Percentiles rank a stretch among this genome's conserved stretches.
phyloP scores from a whole-genome alignment of 2,797 vertebrate species.

The Karalla daura region DNA sequence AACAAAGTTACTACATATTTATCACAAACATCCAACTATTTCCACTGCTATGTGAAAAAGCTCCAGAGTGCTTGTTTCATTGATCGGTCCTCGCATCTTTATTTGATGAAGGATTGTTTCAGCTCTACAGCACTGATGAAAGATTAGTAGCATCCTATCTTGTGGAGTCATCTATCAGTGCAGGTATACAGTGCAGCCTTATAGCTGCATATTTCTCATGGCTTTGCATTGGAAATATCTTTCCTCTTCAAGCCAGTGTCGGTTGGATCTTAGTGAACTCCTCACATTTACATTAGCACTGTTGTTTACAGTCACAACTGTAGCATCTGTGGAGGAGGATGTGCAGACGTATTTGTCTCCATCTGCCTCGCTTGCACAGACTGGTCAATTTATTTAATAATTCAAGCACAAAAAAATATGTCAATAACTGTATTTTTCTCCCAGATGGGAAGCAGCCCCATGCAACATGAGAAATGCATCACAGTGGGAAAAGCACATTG shows the following conservation, averaged over 20 bases:
- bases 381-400: constrained; percentile 60
- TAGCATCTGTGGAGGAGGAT: constrained; percentile 40
- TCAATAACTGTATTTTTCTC: constrained; percentile 54
- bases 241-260: no score
- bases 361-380: constrained; percentile 16
- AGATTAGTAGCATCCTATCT: neutral
- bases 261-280: neutral
- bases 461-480: constrained; percentile 34
- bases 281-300: constrained; percentile 34
- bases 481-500: constrained; percentile 15
- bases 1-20: no score
- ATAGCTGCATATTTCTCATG: constrained; percentile 11
- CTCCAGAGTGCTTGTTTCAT: no score
- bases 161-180: neutral
- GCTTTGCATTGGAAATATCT: neutral
- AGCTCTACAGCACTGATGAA: neutral
- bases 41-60: no score
- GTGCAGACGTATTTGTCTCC: constrained; percentile 51
- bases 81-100: neutral
- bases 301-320: constrained; percentile 18
- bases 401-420: constrained; percentile 63
- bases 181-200: neutral
- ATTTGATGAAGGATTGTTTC: neutral
- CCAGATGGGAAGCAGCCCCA: constrained; percentile 19
- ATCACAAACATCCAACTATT: no score